Base-by-base conservation (phyloP, 2,797 vertebrate species). In the Columba guinea region DNA sequence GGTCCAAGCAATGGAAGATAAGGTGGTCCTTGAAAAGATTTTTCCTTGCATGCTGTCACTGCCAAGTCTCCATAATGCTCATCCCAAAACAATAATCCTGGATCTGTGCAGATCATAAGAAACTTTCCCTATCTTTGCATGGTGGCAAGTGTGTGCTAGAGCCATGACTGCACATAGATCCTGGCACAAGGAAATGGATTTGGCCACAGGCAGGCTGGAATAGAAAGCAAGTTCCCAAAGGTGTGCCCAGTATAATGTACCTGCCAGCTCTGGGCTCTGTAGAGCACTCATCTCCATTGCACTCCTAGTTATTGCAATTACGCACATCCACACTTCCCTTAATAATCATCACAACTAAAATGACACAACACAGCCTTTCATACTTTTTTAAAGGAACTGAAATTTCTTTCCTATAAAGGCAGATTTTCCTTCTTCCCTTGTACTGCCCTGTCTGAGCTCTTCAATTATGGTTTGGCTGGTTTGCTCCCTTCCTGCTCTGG, bases 311-410 rank as follows among this genome's bases (percentile, higher is more conserved):
- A 20, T 22, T 55, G 24, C 46, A 41, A n/a, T 51, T 73, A 19
- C 16, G 51, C 2, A 22, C 11, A 34, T 5, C 23, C 39, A 44
- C 20, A 13, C 19, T 46, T 74, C 12, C 11, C 35, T 75, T 44
- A 49, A 63, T 15, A 75, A 18, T 20, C 35, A 9, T 21, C n/a
- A 28, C 56, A 77, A 46, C 48, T 46, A 44, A 81, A 71, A 78
- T 44, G 30, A 34, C 51, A 24, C 6, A 55, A 37, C 3, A 1
- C 32, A 77, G 13, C 6, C 7, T 39, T 63, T 60, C 1, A 0
- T 10, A 5, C 19, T 56, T 67, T 83, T 62, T n/a, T 67, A 49
- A 74, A 59, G 60, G 21, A 77, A 56, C 7, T 7, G 30, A 51
- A 11, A 39, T 70, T 56, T 48, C 5, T 77, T 83, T 85, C 49